These are phyloP conservation scores for Sanderia malayensis DNA, from an alignment of 30 jellyfish, hydroid and myxozoan genomes.

Conservation along the genomic window DNA sequence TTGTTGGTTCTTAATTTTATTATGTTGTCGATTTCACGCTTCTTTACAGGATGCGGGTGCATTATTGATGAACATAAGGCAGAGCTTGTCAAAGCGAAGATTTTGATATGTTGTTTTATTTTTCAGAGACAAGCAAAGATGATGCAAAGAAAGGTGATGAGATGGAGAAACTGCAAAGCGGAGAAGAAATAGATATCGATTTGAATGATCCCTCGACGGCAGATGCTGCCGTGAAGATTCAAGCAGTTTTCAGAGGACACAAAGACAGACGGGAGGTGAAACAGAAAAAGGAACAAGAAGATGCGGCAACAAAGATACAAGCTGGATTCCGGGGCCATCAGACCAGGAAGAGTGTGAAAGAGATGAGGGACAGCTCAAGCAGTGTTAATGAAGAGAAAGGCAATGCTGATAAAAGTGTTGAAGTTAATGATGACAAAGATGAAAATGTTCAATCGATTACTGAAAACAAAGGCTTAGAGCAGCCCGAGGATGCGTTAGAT, in stretches of 20 bases:
- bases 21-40: too few species aligned
- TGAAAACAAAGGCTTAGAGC: slow-evolving; percentile 4
- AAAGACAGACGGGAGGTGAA: slow-evolving; percentile 43
- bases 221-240: slow-evolving; percentile 80
- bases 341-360: slow-evolving; percentile 59
- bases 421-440: slow-evolving; percentile 9
- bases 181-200: slow-evolving; percentile 59
- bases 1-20: too few species aligned
- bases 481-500: slow-evolving; percentile 2
- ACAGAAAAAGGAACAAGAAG: slow-evolving; percentile 32
- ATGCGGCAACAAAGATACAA: slow-evolving; percentile 70
- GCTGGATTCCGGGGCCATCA: slow-evolving; percentile 71
- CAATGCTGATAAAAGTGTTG: slow-evolving; percentile 5
- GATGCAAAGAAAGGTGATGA: slow-evolving; percentile 69
- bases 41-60: too few species aligned
- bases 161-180: slow-evolving; percentile 45
- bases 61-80: too few species aligned
- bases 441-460: slow-evolving; percentile 33
- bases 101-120: too few species aligned
- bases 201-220: slow-evolving; percentile 60
- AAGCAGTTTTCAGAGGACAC: slow-evolving; percentile 79
- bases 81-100: too few species aligned
- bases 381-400: not conserved
- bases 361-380: not conserved
- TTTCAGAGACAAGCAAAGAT: slow-evolving; percentile 50